phyloP scores from a whole-genome alignment of 2,113 vertebrate species.

The Calyptommatus sinebrachiatus region DNA sequence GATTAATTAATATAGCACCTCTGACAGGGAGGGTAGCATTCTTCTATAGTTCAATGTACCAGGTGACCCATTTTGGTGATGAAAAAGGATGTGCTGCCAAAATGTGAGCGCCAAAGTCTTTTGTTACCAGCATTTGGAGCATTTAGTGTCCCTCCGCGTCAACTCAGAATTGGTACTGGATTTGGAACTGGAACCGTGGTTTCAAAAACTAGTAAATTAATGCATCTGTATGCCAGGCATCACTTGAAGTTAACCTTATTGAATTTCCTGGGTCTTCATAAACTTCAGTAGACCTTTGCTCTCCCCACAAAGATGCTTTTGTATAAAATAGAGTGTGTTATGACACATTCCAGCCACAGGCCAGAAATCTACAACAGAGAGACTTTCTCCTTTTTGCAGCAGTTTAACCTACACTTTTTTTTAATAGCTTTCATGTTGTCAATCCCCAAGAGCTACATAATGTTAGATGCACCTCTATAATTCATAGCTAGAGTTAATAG shows the following conservation, averaged over 20 bases:
- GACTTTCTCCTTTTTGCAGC: not conserved
- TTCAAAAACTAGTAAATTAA: not conserved
- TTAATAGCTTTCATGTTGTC: conserved; percentile 14
- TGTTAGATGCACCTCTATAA: conserved; percentile 32
- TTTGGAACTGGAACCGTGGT: too few species aligned
- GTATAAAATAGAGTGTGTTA: not conserved
- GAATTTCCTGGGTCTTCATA: conserved; percentile 8
- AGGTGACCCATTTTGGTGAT: too few species aligned
- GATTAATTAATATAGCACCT: too few species aligned
- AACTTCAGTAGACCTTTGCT: not conserved
- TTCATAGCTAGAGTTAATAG: conserved; percentile 46
- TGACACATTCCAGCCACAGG: not conserved
- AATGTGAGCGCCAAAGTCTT: too few species aligned
- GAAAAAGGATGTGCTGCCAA: too few species aligned
- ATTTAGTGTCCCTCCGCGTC: too few species aligned
- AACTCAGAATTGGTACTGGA: too few species aligned
- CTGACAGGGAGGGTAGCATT: too few species aligned
- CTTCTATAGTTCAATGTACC: too few species aligned
- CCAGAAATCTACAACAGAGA: not conserved
- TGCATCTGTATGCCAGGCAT: not conserved
- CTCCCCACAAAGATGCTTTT: not conserved
- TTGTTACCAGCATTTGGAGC: too few species aligned
- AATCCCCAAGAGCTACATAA: conserved; percentile 29
- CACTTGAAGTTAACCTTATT: not conserved
- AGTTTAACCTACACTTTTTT: conserved; percentile 23